A percentile compares a stretch with the other conserved stretches of the same genome.
Conservation (phyloP, 2,113 vertebrate genomes). For the Casuarius casuarius region DNA sequence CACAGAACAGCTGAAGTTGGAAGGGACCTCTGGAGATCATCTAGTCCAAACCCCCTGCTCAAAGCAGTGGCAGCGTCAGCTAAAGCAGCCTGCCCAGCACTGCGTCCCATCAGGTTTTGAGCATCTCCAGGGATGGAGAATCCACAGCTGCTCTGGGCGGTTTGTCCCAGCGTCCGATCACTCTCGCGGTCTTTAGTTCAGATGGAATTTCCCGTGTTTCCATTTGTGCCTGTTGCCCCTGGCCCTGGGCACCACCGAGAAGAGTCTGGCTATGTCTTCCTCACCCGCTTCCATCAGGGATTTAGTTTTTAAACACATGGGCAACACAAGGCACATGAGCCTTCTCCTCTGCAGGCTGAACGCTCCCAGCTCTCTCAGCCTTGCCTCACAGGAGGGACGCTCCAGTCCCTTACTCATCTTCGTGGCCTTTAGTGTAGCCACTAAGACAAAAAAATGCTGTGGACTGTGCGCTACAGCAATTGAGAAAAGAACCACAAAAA, state of each 20-base stretch:
- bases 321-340: no score
- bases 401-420: not conserved
- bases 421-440: not conserved
- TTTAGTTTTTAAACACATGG: not conserved
- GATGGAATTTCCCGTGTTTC: not conserved
- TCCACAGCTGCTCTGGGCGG: no score
- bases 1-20: no score
- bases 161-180: no score
- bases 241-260: not conserved
- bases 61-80: no score
- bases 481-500: not conserved
- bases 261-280: not conserved
- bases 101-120: no score
- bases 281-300: not conserved
- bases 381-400: not conserved
- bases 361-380: not conserved
- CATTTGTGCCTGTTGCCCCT: not conserved
- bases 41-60: no score
- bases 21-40: no score
- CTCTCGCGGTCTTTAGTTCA: not conserved
- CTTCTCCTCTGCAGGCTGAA: not conserved
- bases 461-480: not conserved
- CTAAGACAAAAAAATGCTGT: not conserved
- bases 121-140: no score
- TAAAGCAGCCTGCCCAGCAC: no score